phyloP scores from a whole-genome alignment of 1,140 invertebrate genomes.

The Periplaneta americana region DNA sequence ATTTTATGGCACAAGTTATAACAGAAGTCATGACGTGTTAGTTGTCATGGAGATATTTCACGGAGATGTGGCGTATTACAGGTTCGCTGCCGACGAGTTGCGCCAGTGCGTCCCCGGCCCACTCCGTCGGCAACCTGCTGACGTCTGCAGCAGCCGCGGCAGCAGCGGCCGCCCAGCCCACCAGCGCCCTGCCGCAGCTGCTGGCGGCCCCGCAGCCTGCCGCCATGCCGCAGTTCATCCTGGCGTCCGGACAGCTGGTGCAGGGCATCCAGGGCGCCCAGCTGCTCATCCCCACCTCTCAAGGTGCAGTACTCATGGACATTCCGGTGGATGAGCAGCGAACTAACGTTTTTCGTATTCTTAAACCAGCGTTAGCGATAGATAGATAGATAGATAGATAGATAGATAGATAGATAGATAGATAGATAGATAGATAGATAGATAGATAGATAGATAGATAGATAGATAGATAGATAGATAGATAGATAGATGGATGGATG shows the following conservation, averaged over 20 bases:
- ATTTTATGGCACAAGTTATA: too few relatives aligned
- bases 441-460: too few relatives aligned
- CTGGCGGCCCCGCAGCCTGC: slow-evolving; percentile 58
- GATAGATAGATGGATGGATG: too few relatives aligned
- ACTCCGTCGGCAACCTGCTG: slow-evolving; percentile 3
- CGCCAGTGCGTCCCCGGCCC: not conserved
- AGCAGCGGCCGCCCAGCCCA: slow-evolving; percentile 36
- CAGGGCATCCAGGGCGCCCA: slow-evolving; percentile 90
- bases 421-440: too few relatives aligned
- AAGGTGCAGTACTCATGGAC: slow-evolving; percentile 70
- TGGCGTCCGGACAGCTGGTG: slow-evolving; percentile 83
- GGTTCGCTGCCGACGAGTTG: not conserved
- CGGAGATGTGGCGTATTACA: too few relatives aligned
- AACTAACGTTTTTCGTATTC: too few relatives aligned
- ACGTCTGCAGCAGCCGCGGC: slow-evolving; percentile 29
- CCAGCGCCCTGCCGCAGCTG: slow-evolving; percentile 44
- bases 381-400: not conserved
- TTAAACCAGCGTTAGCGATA: too few relatives aligned
- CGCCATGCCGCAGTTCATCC: slow-evolving; percentile 82
- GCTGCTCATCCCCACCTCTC: slow-evolving; percentile 87
- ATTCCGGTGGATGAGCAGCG: not conserved
- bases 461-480: too few relatives aligned
- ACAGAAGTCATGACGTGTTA: too few relatives aligned
- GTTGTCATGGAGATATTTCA: too few relatives aligned
- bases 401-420: too few relatives aligned